These are phyloP conservation scores for Etheostoma cragini DNA, from an alignment of 2,113 vertebrate genomes.

Conservation along the genomic window DNA sequence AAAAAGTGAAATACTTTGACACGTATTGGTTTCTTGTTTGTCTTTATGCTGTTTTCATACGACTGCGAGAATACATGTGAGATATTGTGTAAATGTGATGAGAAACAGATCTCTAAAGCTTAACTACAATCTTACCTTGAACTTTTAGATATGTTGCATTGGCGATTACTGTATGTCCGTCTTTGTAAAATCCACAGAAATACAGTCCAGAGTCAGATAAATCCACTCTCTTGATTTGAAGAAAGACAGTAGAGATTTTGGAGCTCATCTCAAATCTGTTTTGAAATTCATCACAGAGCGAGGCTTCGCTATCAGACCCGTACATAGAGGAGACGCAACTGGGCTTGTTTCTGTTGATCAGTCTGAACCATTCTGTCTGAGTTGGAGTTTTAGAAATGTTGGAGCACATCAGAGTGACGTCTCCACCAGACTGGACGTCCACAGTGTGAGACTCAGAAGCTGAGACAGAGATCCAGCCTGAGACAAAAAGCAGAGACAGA, in stretches of 20 bases:
- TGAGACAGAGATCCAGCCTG: constrained; percentile 19
- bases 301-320: fast-evolving
- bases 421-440: constrained; percentile 6
- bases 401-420: constrained; percentile 22
- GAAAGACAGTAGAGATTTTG: not conserved
- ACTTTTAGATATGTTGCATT: not conserved
- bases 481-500: constrained; percentile 11
- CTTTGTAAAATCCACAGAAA: constrained; percentile 24
- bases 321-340: not conserved
- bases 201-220: constrained; percentile 32
- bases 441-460: constrained; percentile 5
- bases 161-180: fast-evolving
- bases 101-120: too few species aligned
- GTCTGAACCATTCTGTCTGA: not conserved
- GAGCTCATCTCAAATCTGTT: constrained; percentile 34
- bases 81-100: not conserved
- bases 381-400: fast-evolving
- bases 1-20: too few species aligned
- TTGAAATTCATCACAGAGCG: constrained; percentile 7
- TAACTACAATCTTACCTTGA: too few species aligned
- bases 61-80: not conserved
- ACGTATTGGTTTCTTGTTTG: not conserved
- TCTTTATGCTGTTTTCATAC: not conserved
- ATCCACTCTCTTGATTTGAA: too few species aligned
- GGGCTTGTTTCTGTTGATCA: not conserved